Evolutionary conservation across 2,797 vertebrate species (phyloP), one percentile per base, ranked within the genome.

Genomic region (Sparus aurata): DNA sequence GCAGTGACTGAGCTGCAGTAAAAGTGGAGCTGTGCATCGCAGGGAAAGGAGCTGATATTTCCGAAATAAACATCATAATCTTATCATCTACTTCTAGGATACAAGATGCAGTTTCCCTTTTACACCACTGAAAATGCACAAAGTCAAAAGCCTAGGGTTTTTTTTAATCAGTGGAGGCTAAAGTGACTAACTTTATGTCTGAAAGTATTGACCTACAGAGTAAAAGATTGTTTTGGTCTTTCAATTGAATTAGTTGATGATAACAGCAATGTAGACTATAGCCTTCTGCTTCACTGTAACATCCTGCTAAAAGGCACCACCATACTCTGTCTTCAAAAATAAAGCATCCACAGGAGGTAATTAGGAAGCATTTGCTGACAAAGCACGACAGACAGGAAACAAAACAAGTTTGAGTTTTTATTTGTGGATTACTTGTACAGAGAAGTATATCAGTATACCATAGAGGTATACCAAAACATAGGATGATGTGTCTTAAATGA

Each of bases 341-440:
- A n/a, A 53, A 73, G 66, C 72, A 55, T 23, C 70, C 72, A 68
- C 69, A 67, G 38, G 63, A 75, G 52, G 23, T 18, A 23, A 64
- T 22, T 53, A 69, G n/a, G 47, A 53, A 50, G 66, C 4, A 18
- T 74, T 60, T 80, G 43, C 46, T 77, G 68, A 70, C 57, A 63
- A 80, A 78, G 53, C 27, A 25, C 20, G 15, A 49, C 6, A 53
- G 15, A 54, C 6, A 53, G 53, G 27, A 45, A 46, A 43, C 38
- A 27, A 34, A 34, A 30, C 59, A 50, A 60, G n/a, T 49, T 45
- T 50, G 17, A 41, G 23, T 53, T 50, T 72, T 17, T 45, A 55
- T 57, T 54, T 52, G 30, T 78, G 15, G 15, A 47, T 52, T 43
- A 69, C 25, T 30, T 38, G 38, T 38, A 38, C 38, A 38, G 38